Conservation (phyloP, 2,888 invertebrate species). For the Papilio demoleus region DNA sequence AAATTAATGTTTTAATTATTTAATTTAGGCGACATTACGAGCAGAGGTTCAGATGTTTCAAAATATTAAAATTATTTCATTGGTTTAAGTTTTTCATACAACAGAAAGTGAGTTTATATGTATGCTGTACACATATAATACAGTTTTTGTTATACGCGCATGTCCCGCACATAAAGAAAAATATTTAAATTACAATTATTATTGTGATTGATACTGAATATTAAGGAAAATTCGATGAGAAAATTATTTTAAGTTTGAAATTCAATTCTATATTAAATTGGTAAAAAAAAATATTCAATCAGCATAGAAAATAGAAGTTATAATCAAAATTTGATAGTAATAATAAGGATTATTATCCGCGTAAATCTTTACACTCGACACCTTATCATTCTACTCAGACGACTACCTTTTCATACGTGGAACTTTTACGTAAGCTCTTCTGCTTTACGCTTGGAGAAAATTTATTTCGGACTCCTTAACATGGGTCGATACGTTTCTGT, state of each 20-base stretch:
- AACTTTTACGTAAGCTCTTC: slow-evolving; percentile 77
- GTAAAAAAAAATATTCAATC: neutral
- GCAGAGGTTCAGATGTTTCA: too few species aligned
- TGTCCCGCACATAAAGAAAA: too few species aligned
- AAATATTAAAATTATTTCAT: too few species aligned
- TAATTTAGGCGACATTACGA: too few species aligned
- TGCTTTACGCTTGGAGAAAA: slow-evolving; percentile 65
- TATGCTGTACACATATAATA: too few species aligned
- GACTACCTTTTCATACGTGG: slow-evolving; percentile 71
- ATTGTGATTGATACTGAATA: too few species aligned
- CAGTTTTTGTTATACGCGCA: too few species aligned
- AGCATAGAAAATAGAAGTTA: neutral
- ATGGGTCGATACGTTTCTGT: slow-evolving; percentile 57
- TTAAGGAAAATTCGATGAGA: too few species aligned
- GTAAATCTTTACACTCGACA: slow-evolving; percentile 44
- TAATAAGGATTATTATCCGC: neutral
- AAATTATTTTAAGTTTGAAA: neutral
- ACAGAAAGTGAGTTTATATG: too few species aligned
- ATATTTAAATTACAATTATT: too few species aligned
- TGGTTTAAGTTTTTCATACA: too few species aligned
- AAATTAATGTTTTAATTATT: too few species aligned
- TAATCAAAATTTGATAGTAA: neutral
- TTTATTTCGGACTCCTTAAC: slow-evolving; percentile 72
- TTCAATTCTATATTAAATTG: neutral
- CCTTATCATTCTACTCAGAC: slow-evolving; percentile 46